Evolutionary conservation across 92 coral and sea anemone species (phyloP), one percentile per base, ranked within the genome.

Genomic region (Plumapathes pennacea): DNA sequence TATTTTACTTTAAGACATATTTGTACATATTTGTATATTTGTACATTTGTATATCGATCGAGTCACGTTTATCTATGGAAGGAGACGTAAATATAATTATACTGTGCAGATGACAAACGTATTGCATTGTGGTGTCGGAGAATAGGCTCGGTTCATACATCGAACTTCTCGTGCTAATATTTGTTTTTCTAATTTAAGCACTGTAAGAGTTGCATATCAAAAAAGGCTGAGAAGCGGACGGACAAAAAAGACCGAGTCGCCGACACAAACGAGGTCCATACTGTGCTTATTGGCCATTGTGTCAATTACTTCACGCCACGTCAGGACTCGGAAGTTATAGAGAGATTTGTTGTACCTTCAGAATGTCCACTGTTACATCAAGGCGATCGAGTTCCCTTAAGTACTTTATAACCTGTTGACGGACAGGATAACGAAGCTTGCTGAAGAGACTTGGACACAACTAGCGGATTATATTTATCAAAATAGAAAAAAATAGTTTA

Each of bases 351-450:
- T 8, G n/a, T 67, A 94, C 99, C 79, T 94, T 94, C 26, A 94
- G 62, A 10, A 81, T 61, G 26, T 80, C 91, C 23, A 94, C 58
- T 29, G 84, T 81, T 44, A 94, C 81, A 11, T 75, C 63, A 21
- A 94, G 48, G 28, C 82, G 71, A 34, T 81, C 94, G 56, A 92
- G 62, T 15, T 83, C 89, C 22, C 69, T 71, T 24, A 92, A 60
- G 55, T 92, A 92, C 56, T 72, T 92, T 39, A 84, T 67, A 41
- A 88, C 61, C 98, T 92, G 39, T 38, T 12, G 18, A 33, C n/a
- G 31, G 29, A n/a, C 9, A 28, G 3, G 27, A 5, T 2, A 34
- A 33, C 11, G 15, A 25, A 46, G 4, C 26, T 7, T 38, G 28
- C 9, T 34, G 23, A 43, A 28, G 17, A 60, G 37, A 27, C 10